Base-by-base conservation (phyloP, 30 jellyfish, hydroid and myxozoan genomes). In the Aurelia aurita region DNA sequence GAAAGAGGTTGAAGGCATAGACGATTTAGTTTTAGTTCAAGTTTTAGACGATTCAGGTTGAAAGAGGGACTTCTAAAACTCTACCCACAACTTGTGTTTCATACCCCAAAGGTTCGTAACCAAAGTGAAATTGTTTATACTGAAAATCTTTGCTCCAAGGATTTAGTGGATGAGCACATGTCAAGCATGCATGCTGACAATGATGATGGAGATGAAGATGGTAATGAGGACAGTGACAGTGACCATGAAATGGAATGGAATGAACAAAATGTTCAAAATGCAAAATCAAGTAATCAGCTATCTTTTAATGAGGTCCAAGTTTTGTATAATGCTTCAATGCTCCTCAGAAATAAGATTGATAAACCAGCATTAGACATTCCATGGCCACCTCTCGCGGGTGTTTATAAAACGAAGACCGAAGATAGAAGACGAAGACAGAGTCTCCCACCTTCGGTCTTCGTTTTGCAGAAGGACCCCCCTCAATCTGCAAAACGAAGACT, bases 371-470 rank as follows among this genome's bases (percentile, higher is more conserved):
- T 28, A 15, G 71, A 27, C 10, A 8, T 35, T 35, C 82, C 82
- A 12, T 82, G 92, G 92, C 95, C 95, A 32, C 96, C 96, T 27
- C 69, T 89, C 21, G 77, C 93, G 19, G 20, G n/a, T n/a, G n/a
- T n/a, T n/a, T n/a, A n/a, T n/a, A n/a, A n/a, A n/a, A n/a, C n/a
- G n/a, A n/a, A n/a, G n/a, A n/a, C n/a, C n/a, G n/a, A n/a, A n/a
- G n/a, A n/a, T n/a, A n/a, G n/a, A n/a, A n/a, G n/a, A n/a, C n/a
- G n/a, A n/a, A n/a, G n/a, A n/a, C n/a, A n/a, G n/a, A n/a, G n/a
- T n/a, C n/a, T n/a, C n/a, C n/a, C n/a, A n/a, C n/a, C n/a, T n/a
- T n/a, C n/a, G n/a, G n/a, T n/a, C n/a, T n/a, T n/a, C n/a, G n/a
- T n/a, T n/a, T n/a, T n/a, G n/a, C n/a, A n/a, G n/a, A n/a, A n/a